phyloP scores from a whole-genome alignment of 2,113 vertebrate species.

The Coracopsis vasa region DNA sequence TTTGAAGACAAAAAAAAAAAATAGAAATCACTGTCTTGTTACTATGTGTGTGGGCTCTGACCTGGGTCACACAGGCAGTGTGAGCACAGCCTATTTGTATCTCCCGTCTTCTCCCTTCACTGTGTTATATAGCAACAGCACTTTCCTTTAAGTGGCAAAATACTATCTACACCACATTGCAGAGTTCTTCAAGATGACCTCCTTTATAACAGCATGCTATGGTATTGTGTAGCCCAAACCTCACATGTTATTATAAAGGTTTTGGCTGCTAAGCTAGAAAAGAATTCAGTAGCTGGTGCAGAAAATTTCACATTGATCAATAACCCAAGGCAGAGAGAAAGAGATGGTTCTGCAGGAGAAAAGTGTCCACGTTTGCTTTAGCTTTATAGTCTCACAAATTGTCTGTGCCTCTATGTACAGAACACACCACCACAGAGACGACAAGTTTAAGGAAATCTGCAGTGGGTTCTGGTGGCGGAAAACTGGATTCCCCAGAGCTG shows the following conservation, averaged over 20 bases:
- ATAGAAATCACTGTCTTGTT: not conserved
- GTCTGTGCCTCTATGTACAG: not conserved
- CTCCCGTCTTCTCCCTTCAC: not conserved
- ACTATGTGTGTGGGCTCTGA: conserved; percentile 14
- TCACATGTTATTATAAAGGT: not conserved
- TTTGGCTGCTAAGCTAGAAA: not conserved
- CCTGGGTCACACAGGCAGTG: not conserved
- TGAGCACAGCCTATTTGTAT: not conserved
- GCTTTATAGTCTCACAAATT: not conserved
- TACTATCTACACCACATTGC: not conserved
- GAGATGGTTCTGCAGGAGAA: not conserved
- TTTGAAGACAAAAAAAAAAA: conserved; percentile 6
- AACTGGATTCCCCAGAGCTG: not conserved
- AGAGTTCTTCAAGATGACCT: not conserved
- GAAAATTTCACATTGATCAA: not conserved
- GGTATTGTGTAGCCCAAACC: not conserved
- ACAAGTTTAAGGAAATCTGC: not conserved
- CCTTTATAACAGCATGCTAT: not conserved
- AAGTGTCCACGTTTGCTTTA: not conserved
- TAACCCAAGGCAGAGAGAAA: not conserved
- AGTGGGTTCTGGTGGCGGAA: not conserved
- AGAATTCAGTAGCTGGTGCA: rapidly evolving
- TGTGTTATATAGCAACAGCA: not conserved
- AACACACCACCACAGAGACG: not conserved
- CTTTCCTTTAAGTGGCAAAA: not conserved